phyloP scores from a whole-genome alignment of 2,888 invertebrate genomes.

The Crepidodera aurea region DNA sequence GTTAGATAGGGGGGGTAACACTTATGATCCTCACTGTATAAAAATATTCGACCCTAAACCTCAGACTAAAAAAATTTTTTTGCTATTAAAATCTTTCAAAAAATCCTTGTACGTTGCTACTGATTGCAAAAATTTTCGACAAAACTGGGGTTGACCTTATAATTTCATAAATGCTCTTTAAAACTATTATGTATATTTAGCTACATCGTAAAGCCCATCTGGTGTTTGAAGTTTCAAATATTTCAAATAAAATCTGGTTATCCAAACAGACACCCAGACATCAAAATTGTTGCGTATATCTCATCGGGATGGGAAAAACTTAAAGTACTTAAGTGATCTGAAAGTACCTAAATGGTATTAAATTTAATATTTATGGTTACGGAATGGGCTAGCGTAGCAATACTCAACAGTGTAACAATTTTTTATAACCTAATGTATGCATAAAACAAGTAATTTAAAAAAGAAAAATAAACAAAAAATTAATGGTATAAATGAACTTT shows the following conservation, averaged over 20 bases:
- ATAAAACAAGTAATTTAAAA: too few relatives aligned
- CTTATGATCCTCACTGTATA: too few relatives aligned
- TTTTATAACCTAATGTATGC: background rate
- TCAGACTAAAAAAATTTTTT: too few relatives aligned
- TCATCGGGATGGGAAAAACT: background rate
- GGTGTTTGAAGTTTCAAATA: conserved; percentile 10
- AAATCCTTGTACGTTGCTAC: too few relatives aligned
- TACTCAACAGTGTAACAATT: background rate
- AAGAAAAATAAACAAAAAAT: too few relatives aligned
- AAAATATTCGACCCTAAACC: too few relatives aligned
- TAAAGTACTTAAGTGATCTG: conserved; percentile 1
- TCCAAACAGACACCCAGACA: conserved; percentile 21
- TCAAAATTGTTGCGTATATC: conserved; percentile 5
- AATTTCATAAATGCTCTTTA: too few relatives aligned
- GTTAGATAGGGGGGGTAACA: too few relatives aligned
- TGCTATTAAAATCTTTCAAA: too few relatives aligned
- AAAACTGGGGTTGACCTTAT: background rate
- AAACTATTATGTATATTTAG: conserved; percentile 21
- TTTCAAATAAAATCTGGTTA: conserved; percentile 13
- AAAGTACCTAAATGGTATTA: background rate
- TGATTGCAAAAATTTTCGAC: too few relatives aligned
- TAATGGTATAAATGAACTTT: too few relatives aligned
- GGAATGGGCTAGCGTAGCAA: background rate
- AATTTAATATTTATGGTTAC: background rate
- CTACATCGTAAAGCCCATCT: conserved; percentile 12